Evolutionary conservation across 1,140 invertebrate genomes (phyloP).

Genomic region (Choristoneura fumiferana): DNA sequence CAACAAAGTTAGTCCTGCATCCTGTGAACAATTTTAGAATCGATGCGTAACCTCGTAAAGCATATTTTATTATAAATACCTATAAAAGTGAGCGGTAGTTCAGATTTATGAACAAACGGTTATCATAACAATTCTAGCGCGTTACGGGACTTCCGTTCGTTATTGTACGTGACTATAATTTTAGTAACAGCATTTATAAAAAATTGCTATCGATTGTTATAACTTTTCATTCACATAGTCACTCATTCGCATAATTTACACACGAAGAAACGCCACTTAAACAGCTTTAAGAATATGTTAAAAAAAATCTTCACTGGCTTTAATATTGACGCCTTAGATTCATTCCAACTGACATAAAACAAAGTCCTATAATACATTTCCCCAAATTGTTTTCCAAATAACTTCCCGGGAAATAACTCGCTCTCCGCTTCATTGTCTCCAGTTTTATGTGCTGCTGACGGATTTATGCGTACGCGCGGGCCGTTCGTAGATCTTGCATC

Average conservation of each 20-base stretch:
- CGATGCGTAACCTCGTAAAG: slow-evolving; percentile 56
- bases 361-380: background rate
- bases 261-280: too few species aligned
- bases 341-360: background rate
- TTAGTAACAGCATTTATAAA: background rate
- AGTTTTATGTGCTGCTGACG: background rate
- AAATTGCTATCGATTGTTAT: background rate
- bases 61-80: slow-evolving; percentile 54
- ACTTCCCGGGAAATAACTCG: background rate
- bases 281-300: too few species aligned
- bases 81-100: slow-evolving; percentile 45
- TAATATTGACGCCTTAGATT: background rate
- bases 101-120: slow-evolving; percentile 48
- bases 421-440: slow-evolving; percentile 2
- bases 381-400: too few species aligned
- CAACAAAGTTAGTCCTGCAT: slow-evolving; percentile 42
- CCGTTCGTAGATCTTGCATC: too few species aligned
- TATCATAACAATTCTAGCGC: slow-evolving; percentile 46
- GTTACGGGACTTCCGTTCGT: slow-evolving; percentile 34
- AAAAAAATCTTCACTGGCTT: slow-evolving; percentile 1
- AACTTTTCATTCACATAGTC: background rate
- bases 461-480: background rate
- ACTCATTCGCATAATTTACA: too few species aligned
- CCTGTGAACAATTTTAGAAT: slow-evolving; percentile 53
- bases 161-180: background rate